These are phyloP conservation scores for Pogonus chalceus DNA, from an alignment of 1,140 invertebrate species.

Conservation along the genomic window DNA sequence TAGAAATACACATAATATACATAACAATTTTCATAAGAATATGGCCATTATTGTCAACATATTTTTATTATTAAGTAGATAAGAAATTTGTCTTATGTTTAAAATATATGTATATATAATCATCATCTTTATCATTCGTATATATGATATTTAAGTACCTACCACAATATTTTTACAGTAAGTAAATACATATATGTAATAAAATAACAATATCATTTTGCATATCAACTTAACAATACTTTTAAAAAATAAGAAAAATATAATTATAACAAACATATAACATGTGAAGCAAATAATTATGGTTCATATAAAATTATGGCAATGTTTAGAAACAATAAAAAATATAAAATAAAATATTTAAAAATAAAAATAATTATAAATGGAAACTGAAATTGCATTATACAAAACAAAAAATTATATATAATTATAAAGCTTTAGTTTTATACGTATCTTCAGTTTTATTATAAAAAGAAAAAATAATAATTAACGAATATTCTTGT, in stretches of 20 bases:
- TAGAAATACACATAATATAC: slow-evolving; percentile 4
- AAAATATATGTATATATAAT: slow-evolving; percentile 3
- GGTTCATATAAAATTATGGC: background rate
- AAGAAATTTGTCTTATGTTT: background rate
- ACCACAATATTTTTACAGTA: too few relatives aligned
- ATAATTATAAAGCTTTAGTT: too few relatives aligned
- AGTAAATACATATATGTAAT: background rate
- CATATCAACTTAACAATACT: background rate
- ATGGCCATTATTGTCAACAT: background rate
- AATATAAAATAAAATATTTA: background rate
- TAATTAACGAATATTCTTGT: too few relatives aligned
- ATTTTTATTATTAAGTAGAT: background rate
- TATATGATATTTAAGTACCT: too few relatives aligned
- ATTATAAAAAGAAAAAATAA: too few relatives aligned
- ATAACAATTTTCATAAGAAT: background rate
- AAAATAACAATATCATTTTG: background rate
- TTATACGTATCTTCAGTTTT: too few relatives aligned
- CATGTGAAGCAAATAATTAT: background rate
- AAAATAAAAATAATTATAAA: background rate
- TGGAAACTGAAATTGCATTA: too few relatives aligned
- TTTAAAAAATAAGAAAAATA: background rate
- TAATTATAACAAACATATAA: background rate
- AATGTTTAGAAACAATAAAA: background rate
- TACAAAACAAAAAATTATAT: too few relatives aligned
- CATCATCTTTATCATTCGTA: too few relatives aligned